Evolutionary conservation across 2,113 vertebrate genomes (phyloP), one percentile per base, ranked within the genome.

Genomic region (Syngnathus floridae): DNA sequence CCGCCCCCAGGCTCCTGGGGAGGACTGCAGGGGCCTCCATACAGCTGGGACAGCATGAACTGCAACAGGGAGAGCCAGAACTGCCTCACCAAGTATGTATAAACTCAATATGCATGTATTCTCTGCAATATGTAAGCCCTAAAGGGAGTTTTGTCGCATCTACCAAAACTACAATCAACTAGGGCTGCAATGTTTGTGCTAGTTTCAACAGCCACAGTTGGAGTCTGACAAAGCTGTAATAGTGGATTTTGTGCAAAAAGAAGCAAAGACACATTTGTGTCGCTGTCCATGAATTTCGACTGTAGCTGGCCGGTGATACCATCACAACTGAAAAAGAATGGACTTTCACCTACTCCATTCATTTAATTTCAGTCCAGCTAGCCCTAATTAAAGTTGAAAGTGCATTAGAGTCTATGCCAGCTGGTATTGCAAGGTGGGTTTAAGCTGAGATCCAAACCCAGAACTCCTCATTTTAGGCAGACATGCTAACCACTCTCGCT

Each of bases 1-100:
- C 93, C 94, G 4, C 93, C 95, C 69, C 93, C 95, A 10, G 79
- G 82, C 79, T 91, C 93, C 90, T 97, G 96, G 95, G 88, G 84
- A 38, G 92, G 93, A 88, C 92, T 93, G 77, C 94, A 94, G 91
- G 94, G 93, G 7, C 90, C 94, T 64, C 92, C 94, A 26, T 98
- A 93, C 90, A 94, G 92, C 88, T 97, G 95, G 96, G 96, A 97
- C 86, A 91, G 91, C 86, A 92, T 95, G 91, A 94, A 93, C 72
- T 94, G 87, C 88, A 90, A 89, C 90, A 91, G 93, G 38, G 87
- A 89, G 16, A 78, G 68, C 22, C 85, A 93, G 87, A 93, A 97
- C 71, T 93, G 89, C 91, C 93, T 94, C 91, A 91, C 92, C 91
- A 93, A 89, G 96, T 98, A 90, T 54, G 92, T 82, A n/a, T 1